Evolutionary conservation across 2,888 invertebrate species (phyloP).

Genomic region (Tenthredo scrophulariae): DNA sequence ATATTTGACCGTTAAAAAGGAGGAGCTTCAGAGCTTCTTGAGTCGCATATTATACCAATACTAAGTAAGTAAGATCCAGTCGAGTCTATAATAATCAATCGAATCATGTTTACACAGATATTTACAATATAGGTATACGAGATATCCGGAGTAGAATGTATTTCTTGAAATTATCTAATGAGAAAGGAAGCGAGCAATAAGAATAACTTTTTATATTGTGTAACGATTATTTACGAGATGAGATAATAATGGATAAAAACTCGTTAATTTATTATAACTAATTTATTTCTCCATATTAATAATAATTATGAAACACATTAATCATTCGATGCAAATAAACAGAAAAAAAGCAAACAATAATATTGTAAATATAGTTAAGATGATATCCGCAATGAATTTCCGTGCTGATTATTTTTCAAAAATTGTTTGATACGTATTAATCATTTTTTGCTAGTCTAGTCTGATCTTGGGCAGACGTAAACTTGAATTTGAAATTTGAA

Average conservation of each 20-base stretch:
- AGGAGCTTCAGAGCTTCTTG: not conserved
- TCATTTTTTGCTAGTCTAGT: constrained; percentile 75
- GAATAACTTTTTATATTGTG: no score
- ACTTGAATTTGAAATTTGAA: not conserved
- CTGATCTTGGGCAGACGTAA: constrained; percentile 58
- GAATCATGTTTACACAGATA: not conserved
- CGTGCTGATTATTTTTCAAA: not conserved
- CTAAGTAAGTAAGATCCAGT: not conserved
- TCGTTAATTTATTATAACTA: not conserved
- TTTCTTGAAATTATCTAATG: not conserved
- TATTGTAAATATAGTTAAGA: constrained; percentile 3
- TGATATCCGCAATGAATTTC: constrained; percentile 6
- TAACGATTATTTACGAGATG: no score
- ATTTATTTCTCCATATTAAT: not conserved
- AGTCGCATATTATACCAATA: not conserved
- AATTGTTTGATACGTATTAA: constrained; percentile 55
- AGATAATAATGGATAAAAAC: no score
- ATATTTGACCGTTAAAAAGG: not conserved
- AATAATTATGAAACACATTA: constrained; percentile 17
- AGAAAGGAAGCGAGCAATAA: not conserved
- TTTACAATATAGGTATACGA: not conserved
- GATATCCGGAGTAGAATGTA: not conserved
- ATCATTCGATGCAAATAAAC: not conserved
- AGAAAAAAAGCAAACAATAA: not conserved
- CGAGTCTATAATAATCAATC: constrained; percentile 1